Evolutionary conservation across 2,113 vertebrate genomes (phyloP).

Genomic region (Megaptera novaeangliae): DNA sequence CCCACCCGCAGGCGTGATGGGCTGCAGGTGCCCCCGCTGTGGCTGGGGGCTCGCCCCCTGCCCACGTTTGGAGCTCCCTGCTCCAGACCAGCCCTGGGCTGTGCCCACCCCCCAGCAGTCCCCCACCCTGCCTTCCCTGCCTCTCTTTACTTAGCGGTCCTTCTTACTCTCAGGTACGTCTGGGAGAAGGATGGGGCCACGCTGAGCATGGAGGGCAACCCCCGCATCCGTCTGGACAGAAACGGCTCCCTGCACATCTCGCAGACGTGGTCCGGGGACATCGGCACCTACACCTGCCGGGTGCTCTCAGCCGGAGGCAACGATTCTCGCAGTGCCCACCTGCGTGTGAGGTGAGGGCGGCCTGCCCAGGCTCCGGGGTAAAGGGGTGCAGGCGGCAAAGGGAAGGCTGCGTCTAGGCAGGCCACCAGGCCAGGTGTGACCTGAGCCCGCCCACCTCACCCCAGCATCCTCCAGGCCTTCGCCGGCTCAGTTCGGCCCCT

Average conservation of each 20-base stretch:
- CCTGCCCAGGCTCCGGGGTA: accelerated
- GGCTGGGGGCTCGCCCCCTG: neutral
- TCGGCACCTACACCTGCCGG: conserved; percentile 95
- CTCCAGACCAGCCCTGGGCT: too few relatives aligned
- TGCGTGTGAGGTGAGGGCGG: conserved; percentile 90
- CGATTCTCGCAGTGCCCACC: conserved; percentile 92
- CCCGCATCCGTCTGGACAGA: conserved; percentile 87
- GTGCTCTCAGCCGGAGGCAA: conserved; percentile 94
- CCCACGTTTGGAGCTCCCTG: neutral
- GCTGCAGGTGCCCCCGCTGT: accelerated
- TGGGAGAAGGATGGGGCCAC: conserved; percentile 93
- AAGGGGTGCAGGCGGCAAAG: accelerated
- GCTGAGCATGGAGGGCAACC: conserved; percentile 83
- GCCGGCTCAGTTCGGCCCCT: neutral
- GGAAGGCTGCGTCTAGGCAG: too few relatives aligned
- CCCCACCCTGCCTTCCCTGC: neutral
- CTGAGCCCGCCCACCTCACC: accelerated
- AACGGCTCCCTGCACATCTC: conserved; percentile 94
- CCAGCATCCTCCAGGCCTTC: neutral
- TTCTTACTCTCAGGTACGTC: conserved; percentile 81
- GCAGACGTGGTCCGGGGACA: conserved; percentile 99
- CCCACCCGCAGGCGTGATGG: accelerated
- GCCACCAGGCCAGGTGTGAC: neutral
- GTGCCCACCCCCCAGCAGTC: accelerated
- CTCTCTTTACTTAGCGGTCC: accelerated